Conservation (phyloP, 1,140 invertebrate genomes). For the Heliconius hermathena region DNA sequence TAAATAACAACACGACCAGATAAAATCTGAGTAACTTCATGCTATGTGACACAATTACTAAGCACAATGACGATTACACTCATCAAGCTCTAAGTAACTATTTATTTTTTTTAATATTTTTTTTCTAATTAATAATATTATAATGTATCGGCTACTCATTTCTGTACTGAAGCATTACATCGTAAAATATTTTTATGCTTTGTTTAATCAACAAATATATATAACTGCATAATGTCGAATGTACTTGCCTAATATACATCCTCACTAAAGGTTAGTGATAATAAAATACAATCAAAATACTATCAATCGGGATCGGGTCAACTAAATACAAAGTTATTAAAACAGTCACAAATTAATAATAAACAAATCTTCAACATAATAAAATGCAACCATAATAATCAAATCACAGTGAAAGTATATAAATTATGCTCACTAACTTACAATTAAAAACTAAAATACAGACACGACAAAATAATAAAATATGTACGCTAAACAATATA, state of each 20-base stretch:
- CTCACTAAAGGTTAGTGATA: slow-evolving; percentile 44
- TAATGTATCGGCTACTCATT: slow-evolving; percentile 71
- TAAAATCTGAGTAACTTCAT: slow-evolving; percentile 71
- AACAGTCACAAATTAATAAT: slow-evolving; percentile 47
- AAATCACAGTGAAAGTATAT: slow-evolving; percentile 78
- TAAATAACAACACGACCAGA: slow-evolving; percentile 65
- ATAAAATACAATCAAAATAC: slow-evolving; percentile 21
- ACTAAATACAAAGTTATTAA: slow-evolving; percentile 46
- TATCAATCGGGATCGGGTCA: slow-evolving; percentile 24
- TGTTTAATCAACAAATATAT: slow-evolving; percentile 43
- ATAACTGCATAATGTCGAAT: slow-evolving; percentile 38
- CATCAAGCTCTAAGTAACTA: slow-evolving; percentile 78
- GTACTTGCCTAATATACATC: slow-evolving; percentile 44
- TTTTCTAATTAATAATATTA: slow-evolving; percentile 65
- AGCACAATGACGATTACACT: slow-evolving; percentile 80
- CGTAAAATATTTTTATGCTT: slow-evolving; percentile 60
- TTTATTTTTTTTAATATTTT: slow-evolving; percentile 52
- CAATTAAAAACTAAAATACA: slow-evolving; percentile 72
- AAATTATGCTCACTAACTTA: slow-evolving; percentile 76
- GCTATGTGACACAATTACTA: slow-evolving; percentile 76
- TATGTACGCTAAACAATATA: slow-evolving; percentile 49
- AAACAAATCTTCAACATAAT: slow-evolving; percentile 52
- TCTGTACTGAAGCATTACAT: slow-evolving; percentile 74
- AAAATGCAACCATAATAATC: slow-evolving; percentile 74
- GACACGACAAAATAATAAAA: slow-evolving; percentile 58